phyloP scores from a whole-genome alignment of 2,888 invertebrate genomes.

The Chalcosyrphus nemorum region DNA sequence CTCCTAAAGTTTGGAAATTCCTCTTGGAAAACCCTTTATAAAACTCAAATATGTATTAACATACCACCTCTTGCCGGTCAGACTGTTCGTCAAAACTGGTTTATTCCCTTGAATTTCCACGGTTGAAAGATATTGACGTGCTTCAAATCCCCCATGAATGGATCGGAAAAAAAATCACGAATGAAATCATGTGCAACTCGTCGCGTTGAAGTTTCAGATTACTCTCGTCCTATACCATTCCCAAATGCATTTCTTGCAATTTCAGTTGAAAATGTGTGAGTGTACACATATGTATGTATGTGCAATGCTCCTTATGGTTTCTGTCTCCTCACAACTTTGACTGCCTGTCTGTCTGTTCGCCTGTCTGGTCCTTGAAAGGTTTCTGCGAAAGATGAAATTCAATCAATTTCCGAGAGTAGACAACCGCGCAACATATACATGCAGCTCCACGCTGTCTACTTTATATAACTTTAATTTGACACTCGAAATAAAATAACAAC shows the following conservation, averaged over 20 bases:
- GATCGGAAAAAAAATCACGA: not conserved
- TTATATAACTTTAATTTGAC: not conserved
- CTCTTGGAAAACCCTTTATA: too few relatives aligned
- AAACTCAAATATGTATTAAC: too few relatives aligned
- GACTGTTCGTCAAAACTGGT: not conserved
- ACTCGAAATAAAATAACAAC: not conserved
- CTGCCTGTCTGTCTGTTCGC: not conserved
- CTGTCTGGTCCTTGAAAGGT: not conserved
- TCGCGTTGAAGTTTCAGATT: not conserved
- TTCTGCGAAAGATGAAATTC: slow-evolving; percentile 7
- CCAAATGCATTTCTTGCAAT: not conserved
- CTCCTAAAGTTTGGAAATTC: too few relatives aligned
- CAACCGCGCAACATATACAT: not conserved
- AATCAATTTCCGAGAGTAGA: not conserved
- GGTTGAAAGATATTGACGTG: not conserved
- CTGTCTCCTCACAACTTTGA: too few relatives aligned
- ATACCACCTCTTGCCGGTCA: not conserved
- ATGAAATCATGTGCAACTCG: not conserved
- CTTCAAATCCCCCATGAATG: not conserved
- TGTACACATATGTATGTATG: not conserved
- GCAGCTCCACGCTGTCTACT: not conserved
- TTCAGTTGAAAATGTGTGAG: too few relatives aligned
- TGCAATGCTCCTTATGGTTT: too few relatives aligned
- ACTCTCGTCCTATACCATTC: not conserved
- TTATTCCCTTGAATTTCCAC: not conserved